Percentiles rank a stretch among this genome's conserved stretches.
These are phyloP conservation scores for Macrophya alboannulata DNA, from an alignment of 2,888 invertebrate genomes.

Conservation along the genomic window DNA sequence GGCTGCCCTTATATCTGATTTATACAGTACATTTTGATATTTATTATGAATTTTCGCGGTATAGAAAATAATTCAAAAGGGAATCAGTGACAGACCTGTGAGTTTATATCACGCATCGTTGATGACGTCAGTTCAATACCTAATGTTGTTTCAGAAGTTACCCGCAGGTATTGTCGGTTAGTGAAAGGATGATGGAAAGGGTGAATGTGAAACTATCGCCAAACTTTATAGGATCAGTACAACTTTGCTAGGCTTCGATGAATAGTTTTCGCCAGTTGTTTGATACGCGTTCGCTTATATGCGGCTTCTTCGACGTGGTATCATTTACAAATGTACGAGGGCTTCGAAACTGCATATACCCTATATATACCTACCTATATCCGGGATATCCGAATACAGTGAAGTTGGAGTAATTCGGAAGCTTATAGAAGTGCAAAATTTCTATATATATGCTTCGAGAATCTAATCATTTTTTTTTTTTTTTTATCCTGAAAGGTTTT, in stretches of 20 bases:
- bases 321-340: not conserved
- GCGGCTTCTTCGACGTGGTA: slow-evolving; percentile 36
- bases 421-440: not conserved
- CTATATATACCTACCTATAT: not conserved
- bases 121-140: not conserved
- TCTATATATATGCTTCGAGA: not conserved
- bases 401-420: slow-evolving; percentile 1
- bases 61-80: not conserved
- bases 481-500: not conserved
- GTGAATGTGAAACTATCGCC: slow-evolving; percentile 4
- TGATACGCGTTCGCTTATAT: slow-evolving; percentile 17
- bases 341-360: not conserved
- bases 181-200: not conserved
- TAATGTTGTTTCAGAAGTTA: slow-evolving; percentile 14
- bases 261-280: slow-evolving; percentile 43
- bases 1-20: too few relatives aligned
- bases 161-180: slow-evolving; percentile 19
- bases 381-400: not conserved
- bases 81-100: not conserved
- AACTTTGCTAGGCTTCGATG: slow-evolving; percentile 39
- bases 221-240: slow-evolving; percentile 3
- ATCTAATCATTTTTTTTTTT: slow-evolving; percentile 5
- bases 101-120: not conserved
- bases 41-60: not conserved
- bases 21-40: not conserved